phyloP scores from a whole-genome alignment of 2,113 vertebrate genomes.

The Scartelaos histophorus region DNA sequence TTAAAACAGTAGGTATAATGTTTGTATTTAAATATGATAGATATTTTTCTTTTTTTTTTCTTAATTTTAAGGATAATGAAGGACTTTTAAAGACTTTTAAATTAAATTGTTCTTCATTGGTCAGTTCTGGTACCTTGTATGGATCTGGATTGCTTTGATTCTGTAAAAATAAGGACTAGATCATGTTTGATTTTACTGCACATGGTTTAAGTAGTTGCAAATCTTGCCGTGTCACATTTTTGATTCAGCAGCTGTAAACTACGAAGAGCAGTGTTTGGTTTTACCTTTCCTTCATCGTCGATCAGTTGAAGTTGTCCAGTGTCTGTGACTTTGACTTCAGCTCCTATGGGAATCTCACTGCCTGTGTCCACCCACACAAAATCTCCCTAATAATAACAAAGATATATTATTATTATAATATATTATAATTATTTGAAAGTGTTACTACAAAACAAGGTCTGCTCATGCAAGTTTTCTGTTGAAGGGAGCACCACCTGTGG shows the following conservation, averaged over 20 bases:
- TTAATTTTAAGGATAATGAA: not conserved
- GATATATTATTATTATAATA: no score
- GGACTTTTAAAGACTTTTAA: not conserved
- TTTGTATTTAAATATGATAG: no score
- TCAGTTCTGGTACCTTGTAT: no score
- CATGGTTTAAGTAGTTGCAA: not conserved
- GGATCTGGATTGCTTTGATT: no score
- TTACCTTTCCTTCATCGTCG: conserved; percentile 96
- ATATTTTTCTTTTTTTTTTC: no score
- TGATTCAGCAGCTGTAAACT: not conserved
- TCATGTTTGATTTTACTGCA: no score
- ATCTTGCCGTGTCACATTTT: not conserved
- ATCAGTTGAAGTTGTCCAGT: conserved; percentile 83
- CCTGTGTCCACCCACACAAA: conserved; percentile 88
- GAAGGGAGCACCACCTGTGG: no score
- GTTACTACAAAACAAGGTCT: not conserved
- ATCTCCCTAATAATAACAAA: conserved; percentile 81
- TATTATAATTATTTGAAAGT: no score
- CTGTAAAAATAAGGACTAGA: no score
- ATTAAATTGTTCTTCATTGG: no score
- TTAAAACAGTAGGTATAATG: not conserved
- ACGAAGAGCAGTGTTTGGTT: not conserved
- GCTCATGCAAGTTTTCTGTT: no score
- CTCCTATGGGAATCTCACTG: conserved; percentile 82
- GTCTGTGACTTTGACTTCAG: conserved; percentile 82